A percentile compares a stretch with the other conserved stretches of the same genome.
Conservation (phyloP, 2,797 vertebrate species). For the Myotis daubentonii region DNA sequence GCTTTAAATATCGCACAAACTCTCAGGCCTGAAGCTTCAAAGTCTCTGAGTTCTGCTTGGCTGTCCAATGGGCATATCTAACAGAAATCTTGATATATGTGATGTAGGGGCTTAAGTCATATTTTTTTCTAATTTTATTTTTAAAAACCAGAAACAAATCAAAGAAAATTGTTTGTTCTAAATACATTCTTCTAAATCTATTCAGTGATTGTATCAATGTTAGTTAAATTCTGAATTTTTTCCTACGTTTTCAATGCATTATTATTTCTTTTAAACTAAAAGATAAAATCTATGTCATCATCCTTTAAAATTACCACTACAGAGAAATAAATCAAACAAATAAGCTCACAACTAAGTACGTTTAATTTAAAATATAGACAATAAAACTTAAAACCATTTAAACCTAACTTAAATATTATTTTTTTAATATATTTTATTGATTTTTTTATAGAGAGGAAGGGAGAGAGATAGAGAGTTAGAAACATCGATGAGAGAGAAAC, state of each 20-base stretch:
- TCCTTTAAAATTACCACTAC: neutral
- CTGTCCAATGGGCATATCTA: neutral
- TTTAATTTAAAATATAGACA: neutral
- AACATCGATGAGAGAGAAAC: no score
- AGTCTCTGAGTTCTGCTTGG: neutral
- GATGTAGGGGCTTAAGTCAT: neutral
- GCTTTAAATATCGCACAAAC: neutral
- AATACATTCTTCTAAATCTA: slow-evolving; percentile 6
- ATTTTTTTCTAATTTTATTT: neutral
- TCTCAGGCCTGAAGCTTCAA: neutral
- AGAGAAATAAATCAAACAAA: neutral
- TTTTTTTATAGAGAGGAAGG: no score
- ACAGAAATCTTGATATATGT: neutral
- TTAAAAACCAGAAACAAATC: neutral
- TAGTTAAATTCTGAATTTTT: neutral
- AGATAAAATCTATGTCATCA: neutral
- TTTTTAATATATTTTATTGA: no score
- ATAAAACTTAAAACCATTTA: neutral
- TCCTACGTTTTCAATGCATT: neutral
- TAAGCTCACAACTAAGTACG: neutral
- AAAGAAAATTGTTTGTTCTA: neutral
- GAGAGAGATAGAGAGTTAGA: no score
- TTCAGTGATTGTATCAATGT: neutral
- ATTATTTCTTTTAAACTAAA: slow-evolving; percentile 22
- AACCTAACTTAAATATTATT: neutral